phyloP scores from a whole-genome alignment of 2,797 vertebrate genomes.

The Rhyacichthys aspro region DNA sequence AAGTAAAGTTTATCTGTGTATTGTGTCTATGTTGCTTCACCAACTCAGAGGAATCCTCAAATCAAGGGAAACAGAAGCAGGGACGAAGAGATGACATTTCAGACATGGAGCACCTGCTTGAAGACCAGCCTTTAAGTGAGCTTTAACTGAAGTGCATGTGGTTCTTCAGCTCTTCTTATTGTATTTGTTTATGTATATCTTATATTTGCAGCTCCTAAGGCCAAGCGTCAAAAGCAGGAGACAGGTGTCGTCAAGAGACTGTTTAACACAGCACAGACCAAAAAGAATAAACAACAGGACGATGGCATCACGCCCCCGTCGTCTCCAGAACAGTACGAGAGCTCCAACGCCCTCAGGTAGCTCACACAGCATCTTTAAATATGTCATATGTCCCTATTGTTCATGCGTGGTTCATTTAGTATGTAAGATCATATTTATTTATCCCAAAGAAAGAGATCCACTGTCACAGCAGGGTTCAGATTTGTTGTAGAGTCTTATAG shows the following conservation, averaged over 20 bases:
- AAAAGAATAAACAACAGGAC: slow-evolving; percentile 49
- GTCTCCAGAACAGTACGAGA: slow-evolving; percentile 70
- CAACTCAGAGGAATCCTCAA: slow-evolving; percentile 27
- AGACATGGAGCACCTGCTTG: slow-evolving; percentile 53
- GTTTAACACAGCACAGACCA: slow-evolving; percentile 63
- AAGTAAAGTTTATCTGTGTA: no score
- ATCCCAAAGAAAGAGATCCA: no score
- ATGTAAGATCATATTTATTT: no score
- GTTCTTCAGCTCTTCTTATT: background rate
- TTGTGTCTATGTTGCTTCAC: slow-evolving; percentile 4
- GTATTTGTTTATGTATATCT: background rate
- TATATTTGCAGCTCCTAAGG: slow-evolving; percentile 76
- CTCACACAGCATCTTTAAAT: background rate
- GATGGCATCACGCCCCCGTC: slow-evolving; percentile 77
- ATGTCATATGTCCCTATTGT: no score
- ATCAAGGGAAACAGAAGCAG: slow-evolving; percentile 31
- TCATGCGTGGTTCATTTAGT: no score
- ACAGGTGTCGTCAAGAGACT: slow-evolving; percentile 85
- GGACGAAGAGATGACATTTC: slow-evolving; percentile 35
- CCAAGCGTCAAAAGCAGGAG: slow-evolving; percentile 76
- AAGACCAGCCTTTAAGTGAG: slow-evolving; percentile 68
- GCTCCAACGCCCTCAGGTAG: slow-evolving; percentile 68
- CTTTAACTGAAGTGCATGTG: background rate
- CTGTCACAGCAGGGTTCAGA: no score
- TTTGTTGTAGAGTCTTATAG: no score